Conservation (phyloP, 1,140 invertebrate species). For the Parapsyche elsis region DNA sequence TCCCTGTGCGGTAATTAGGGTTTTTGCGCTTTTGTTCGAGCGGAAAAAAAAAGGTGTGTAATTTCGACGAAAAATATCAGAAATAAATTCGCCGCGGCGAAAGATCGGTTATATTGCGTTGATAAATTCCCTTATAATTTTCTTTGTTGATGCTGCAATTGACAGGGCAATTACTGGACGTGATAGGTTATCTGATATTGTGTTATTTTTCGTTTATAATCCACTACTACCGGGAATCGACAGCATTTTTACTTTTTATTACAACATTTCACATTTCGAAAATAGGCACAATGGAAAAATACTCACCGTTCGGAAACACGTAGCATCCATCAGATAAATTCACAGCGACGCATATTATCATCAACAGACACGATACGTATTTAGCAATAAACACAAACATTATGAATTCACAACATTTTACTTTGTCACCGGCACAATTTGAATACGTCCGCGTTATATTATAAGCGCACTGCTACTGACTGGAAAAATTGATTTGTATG, state of each 20-base stretch:
- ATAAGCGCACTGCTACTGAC: too few relatives aligned
- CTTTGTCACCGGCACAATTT: background rate
- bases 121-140: conserved; percentile 30
- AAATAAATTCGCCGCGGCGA: conserved; percentile 14
- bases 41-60: conserved; percentile 26
- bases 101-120: conserved; percentile 21
- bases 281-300: background rate
- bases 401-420: conserved; percentile 36
- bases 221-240: background rate
- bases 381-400: conserved; percentile 22
- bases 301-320: conserved; percentile 56
- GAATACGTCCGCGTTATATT: too few relatives aligned
- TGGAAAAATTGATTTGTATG: background rate
- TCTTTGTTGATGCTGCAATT: conserved; percentile 42
- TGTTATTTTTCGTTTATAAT: conserved; percentile 12
- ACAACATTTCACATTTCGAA: background rate
- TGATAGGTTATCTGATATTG: conserved; percentile 34
- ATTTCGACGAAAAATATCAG: conserved; percentile 26
- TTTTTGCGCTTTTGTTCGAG: conserved; percentile 23
- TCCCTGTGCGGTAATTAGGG: conserved; percentile 1
- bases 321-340: conserved; percentile 43
- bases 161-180: conserved; percentile 42
- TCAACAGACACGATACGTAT: conserved; percentile 13
- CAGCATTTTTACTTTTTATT: background rate
- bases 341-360: background rate